Evolutionary conservation across 2,797 vertebrate genomes (phyloP), one percentile per base, ranked within the genome.

Genomic region (Dendrocincla tyrannina): DNA sequence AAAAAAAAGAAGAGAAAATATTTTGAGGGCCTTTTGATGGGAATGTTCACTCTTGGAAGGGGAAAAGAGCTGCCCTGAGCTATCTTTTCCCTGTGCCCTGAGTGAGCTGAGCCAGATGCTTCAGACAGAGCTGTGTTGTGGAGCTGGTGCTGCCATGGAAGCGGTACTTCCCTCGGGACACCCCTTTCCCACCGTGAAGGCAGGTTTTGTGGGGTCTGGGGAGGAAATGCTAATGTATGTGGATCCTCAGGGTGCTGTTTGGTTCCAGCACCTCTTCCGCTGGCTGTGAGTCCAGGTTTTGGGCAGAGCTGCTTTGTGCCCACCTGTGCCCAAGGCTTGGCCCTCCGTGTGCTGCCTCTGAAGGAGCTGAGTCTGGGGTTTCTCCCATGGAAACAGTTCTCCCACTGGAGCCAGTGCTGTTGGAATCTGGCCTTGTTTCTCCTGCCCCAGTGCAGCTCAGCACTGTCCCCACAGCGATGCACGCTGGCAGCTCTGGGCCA

Each of bases 11-110:
- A 55, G 75, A 60, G 49, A 60, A 92, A 70, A 55, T 88, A 83
- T 88, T 84, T 81, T 79, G 88, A 78, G 76, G 82, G 80, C 90
- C 77, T 3, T 56, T 55, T 59, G 91, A 17, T 85, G 85, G 83
- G 75, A 74, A 72, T 28, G 30, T 67, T 80, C 1, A 0, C 55
- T 58, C 44, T 62, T 1, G 0, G 84, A 32, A 35, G 41, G 9
- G 72, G 70, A 81, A 42, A 37, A 17, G 60, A 73, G 53, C 81
- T 66, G 25, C 46, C 49, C 52, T 18, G 35, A 28, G 11, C 66
- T 80, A 62, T 73, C 42, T 37, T 17, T 35, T 64, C 44, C 22
- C 3, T 0, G 6, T 59, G 59, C 49, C 64, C 70, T 4, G 2
- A 7, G 30, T 5, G 52, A 85, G 75, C 92, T 5, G 46, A 85